These are phyloP conservation scores for Aurelia coerulea DNA, from an alignment of 30 jellyfish, hydroid and myxozoan genomes.

Conservation along the genomic window DNA sequence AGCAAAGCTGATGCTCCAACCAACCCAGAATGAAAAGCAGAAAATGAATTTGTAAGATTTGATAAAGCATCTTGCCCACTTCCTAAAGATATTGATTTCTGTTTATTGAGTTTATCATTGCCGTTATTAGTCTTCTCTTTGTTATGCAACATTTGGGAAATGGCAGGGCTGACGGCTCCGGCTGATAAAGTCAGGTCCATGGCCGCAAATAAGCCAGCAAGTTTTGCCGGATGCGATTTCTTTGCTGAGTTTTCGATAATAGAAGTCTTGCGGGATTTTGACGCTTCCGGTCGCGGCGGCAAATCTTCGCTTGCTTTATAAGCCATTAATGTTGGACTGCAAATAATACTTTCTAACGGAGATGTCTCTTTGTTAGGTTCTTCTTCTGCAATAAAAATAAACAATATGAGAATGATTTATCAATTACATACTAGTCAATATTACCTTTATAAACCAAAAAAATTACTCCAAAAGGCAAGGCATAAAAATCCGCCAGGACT, in stretches of 20 bases:
- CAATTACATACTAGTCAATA: too few relatives aligned
- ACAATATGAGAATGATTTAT: too few relatives aligned
- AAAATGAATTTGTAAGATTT: slow-evolving; percentile 28
- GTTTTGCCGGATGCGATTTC: slow-evolving; percentile 49
- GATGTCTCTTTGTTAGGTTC: background rate
- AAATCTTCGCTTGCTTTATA: slow-evolving; percentile 46
- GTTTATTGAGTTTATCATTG: background rate
- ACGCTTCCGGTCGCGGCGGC: slow-evolving; percentile 48
- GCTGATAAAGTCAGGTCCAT: slow-evolving; percentile 79
- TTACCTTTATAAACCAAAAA: too few relatives aligned
- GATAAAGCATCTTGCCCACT: slow-evolving; percentile 33
- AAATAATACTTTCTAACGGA: slow-evolving; percentile 27
- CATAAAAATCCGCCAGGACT: too few relatives aligned
- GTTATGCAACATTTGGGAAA: slow-evolving; percentile 57
- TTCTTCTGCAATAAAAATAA: background rate
- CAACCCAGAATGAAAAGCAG: slow-evolving; percentile 48
- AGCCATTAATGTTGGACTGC: slow-evolving; percentile 65
- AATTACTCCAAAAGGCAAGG: too few relatives aligned
- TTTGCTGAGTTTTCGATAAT: too few relatives aligned
- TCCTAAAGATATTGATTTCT: slow-evolving; percentile 39
- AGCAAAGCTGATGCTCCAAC: slow-evolving; percentile 53
- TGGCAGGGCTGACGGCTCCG: slow-evolving; percentile 86
- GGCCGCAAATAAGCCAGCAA: slow-evolving; percentile 81
- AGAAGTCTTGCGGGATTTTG: slow-evolving; percentile 8
- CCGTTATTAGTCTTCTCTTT: background rate